Percentiles rank a stretch among this genome's conserved stretches.
Conservation (phyloP, 2,113 vertebrate genomes). For the Thermophis baileyi region DNA sequence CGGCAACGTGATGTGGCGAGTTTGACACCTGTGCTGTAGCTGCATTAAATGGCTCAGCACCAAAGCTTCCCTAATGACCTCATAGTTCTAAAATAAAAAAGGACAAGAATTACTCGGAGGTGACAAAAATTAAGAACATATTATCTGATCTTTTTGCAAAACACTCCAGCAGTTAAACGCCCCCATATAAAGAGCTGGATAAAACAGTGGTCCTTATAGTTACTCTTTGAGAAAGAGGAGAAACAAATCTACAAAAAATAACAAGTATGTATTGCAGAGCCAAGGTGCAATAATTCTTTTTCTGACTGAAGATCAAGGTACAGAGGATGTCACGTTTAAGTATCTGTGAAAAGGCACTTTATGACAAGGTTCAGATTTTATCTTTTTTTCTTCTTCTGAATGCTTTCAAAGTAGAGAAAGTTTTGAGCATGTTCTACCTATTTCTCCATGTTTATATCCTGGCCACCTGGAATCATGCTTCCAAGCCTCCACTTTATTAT, state of each 20-base stretch:
- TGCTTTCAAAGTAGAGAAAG: background rate
- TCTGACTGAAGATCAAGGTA: background rate
- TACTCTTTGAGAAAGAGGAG: background rate
- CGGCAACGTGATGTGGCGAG: too few species aligned
- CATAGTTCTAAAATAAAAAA: background rate
- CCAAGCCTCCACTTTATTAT: background rate
- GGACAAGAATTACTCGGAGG: background rate
- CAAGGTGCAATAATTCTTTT: background rate
- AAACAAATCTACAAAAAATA: background rate
- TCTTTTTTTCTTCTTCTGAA: background rate
- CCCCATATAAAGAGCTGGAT: background rate
- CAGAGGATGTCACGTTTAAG: background rate
- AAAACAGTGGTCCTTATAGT: background rate
- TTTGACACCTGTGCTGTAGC: background rate
- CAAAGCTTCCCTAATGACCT: background rate
- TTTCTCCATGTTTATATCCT: background rate
- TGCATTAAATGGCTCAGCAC: background rate
- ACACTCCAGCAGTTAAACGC: background rate
- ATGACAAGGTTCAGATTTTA: background rate
- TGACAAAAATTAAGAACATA: background rate
- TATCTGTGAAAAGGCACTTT: background rate
- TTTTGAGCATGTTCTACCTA: background rate
- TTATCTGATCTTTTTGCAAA: background rate
- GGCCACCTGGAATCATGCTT: background rate
- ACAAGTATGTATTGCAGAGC: background rate